Percentiles rank a stretch among this genome's conserved stretches.
Conservation (phyloP, 1,140 invertebrate species). For the Cydia splendana region DNA sequence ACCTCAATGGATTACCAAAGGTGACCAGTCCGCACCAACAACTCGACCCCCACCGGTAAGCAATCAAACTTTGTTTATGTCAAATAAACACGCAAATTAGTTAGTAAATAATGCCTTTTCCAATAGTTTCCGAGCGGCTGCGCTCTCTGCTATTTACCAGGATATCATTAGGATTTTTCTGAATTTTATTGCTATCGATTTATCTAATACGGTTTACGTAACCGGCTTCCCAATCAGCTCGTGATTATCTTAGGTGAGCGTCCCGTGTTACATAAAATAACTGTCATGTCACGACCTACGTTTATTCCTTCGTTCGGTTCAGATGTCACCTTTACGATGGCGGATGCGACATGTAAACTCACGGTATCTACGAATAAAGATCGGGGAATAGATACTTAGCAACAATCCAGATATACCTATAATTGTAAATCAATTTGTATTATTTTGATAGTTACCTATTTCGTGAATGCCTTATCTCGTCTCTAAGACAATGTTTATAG, state of each 20-base stretch:
- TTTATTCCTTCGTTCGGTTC: slow-evolving; percentile 5
- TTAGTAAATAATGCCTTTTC: slow-evolving; percentile 52
- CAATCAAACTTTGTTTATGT: not conserved
- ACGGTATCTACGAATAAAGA: not conserved
- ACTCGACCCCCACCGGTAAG: slow-evolving; percentile 52
- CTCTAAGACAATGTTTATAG: too few species aligned
- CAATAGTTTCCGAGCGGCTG: slow-evolving; percentile 54
- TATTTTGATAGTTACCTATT: too few species aligned
- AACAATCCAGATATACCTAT: too few species aligned
- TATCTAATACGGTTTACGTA: slow-evolving; percentile 32
- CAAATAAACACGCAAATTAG: slow-evolving; percentile 33
- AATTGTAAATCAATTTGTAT: too few species aligned
- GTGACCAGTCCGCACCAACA: slow-evolving; percentile 55
- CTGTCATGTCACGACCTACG: not conserved
- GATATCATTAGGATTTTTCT: slow-evolving; percentile 53
- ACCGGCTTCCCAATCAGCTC: not conserved
- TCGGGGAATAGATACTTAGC: not conserved
- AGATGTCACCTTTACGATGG: slow-evolving; percentile 17
- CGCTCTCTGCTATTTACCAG: slow-evolving; percentile 57
- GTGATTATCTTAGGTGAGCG: not conserved
- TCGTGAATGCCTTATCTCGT: too few species aligned
- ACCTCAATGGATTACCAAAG: slow-evolving; percentile 68
- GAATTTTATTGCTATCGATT: slow-evolving; percentile 62
- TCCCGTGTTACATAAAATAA: slow-evolving; percentile 12
- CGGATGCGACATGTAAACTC: not conserved